A percentile compares a stretch with the other conserved stretches of the same genome.
These are phyloP conservation scores for Promerops cafer DNA, from an alignment of 2,113 vertebrate genomes.

Conservation along the genomic window DNA sequence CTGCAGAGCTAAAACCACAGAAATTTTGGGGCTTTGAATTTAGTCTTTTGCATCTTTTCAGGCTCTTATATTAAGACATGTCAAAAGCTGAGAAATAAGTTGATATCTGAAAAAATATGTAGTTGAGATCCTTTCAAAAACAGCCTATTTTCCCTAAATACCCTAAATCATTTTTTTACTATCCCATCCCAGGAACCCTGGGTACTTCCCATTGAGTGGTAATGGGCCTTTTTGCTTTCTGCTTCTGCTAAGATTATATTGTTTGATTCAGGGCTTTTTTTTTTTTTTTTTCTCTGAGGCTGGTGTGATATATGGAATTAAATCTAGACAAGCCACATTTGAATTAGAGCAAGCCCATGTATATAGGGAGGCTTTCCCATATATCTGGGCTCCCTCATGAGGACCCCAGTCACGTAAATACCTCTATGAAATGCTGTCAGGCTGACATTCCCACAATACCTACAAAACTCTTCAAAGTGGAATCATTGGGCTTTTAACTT, in stretches of 20 bases:
- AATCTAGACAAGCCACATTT: neutral
- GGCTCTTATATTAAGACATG: neutral
- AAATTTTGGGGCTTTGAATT: neutral
- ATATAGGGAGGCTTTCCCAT: neutral
- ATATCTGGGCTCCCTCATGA: neutral
- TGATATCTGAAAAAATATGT: neutral
- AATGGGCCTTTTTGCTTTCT: neutral
- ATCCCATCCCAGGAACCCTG: neutral
- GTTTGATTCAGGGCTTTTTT: neutral
- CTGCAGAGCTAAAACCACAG: neutral
- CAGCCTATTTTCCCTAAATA: neutral
- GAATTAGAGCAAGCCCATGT: neutral
- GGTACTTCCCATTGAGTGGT: neutral
- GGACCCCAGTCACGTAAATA: neutral
- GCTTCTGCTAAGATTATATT: neutral
- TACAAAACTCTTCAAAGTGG: neutral
- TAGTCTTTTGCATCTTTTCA: neutral
- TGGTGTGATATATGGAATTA: neutral
- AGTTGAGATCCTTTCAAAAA: neutral
- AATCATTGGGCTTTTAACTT: neutral
- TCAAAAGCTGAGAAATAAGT: neutral
- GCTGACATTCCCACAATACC: neutral
- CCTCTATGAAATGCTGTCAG: rapidly evolving
- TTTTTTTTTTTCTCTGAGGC: neutral
- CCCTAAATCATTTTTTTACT: neutral